These are phyloP conservation scores for Alviniconcha marisindica DNA, from an alignment of 1,140 invertebrate genomes.

Conservation along the genomic window DNA sequence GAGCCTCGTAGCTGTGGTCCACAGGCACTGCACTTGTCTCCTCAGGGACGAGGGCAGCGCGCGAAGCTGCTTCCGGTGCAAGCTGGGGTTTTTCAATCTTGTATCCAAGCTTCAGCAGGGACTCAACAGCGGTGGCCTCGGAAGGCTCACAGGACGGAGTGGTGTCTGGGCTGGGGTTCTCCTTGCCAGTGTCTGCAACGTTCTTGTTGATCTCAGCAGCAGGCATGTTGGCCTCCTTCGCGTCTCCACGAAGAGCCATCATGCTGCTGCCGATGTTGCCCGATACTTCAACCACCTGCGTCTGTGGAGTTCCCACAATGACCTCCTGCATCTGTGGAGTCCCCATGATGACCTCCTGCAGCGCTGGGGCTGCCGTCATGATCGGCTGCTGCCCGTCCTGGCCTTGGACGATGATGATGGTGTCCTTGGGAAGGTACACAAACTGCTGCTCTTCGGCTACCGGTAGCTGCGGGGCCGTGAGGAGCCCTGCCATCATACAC, in stretches of 20 bases:
- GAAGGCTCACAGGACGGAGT: neutral
- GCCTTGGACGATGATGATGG: slow-evolving; percentile 2
- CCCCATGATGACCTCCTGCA: neutral
- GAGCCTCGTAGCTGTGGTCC: too few relatives aligned
- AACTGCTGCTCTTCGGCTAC: slow-evolving; percentile 1
- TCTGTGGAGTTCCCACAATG: neutral
- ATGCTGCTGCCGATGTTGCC: neutral
- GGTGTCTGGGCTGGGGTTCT: neutral
- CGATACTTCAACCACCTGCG: neutral
- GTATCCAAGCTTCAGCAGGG: slow-evolving; percentile 9
- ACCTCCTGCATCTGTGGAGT: neutral
- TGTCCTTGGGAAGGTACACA: slow-evolving; percentile 16
- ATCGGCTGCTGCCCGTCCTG: slow-evolving; percentile 10
- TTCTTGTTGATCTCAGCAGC: neutral
- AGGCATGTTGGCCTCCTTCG: too few relatives aligned
- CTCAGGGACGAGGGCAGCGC: too few relatives aligned
- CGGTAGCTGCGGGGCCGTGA: neutral
- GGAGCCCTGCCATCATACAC: neutral
- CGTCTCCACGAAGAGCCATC: neutral
- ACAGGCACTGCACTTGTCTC: too few relatives aligned
- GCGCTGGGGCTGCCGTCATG: neutral
- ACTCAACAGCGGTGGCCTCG: neutral
- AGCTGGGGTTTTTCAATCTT: neutral
- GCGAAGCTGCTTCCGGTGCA: too few relatives aligned
- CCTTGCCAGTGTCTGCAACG: neutral